phyloP scores from a whole-genome alignment of 2,797 vertebrate species.

The Hoplostethus atlanticus region DNA sequence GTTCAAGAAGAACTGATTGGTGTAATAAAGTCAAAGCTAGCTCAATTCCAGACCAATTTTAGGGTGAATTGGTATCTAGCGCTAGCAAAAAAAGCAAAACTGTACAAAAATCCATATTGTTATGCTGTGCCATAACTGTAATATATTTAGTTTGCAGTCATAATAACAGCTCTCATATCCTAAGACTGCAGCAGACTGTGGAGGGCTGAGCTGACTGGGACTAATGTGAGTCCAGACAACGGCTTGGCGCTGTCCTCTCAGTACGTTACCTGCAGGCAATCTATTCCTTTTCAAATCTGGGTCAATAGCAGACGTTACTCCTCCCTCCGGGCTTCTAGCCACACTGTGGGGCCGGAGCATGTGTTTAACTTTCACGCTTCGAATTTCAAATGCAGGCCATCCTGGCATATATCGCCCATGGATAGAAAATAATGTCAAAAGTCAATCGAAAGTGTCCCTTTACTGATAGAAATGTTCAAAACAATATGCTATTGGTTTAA shows the following conservation, averaged over 20 bases:
- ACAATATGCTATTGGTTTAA: conserved; percentile 22
- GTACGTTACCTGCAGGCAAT: conserved; percentile 71
- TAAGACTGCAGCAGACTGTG: conserved; percentile 29
- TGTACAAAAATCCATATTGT: not conserved
- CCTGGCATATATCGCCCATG: conserved; percentile 53
- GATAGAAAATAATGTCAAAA: conserved; percentile 48
- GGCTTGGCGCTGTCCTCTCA: conserved; percentile 59
- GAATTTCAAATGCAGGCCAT: conserved; percentile 71
- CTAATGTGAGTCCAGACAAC: conserved; percentile 72
- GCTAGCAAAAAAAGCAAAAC: conserved; percentile 6
- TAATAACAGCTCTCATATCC: conserved; percentile 41
- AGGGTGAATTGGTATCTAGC: not conserved
- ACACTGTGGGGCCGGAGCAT: conserved; percentile 64
- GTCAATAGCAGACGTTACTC: conserved; percentile 78
- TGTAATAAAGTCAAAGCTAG: conserved; percentile 8
- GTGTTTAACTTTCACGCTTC: conserved; percentile 75
- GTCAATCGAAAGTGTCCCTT: conserved; percentile 47
- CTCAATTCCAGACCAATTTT: conserved; percentile 19
- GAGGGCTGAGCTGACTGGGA: conserved; percentile 55
- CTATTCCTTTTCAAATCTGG: conserved; percentile 79
- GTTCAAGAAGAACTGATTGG: conserved; percentile 10
- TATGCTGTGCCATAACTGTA: conserved; percentile 13
- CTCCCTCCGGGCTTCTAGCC: conserved; percentile 61
- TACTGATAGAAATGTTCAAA: conserved; percentile 32
- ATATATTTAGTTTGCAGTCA: conserved; percentile 31